Base-by-base conservation (phyloP, 2,888 invertebrate species). In the Colostygia pectinataria region DNA sequence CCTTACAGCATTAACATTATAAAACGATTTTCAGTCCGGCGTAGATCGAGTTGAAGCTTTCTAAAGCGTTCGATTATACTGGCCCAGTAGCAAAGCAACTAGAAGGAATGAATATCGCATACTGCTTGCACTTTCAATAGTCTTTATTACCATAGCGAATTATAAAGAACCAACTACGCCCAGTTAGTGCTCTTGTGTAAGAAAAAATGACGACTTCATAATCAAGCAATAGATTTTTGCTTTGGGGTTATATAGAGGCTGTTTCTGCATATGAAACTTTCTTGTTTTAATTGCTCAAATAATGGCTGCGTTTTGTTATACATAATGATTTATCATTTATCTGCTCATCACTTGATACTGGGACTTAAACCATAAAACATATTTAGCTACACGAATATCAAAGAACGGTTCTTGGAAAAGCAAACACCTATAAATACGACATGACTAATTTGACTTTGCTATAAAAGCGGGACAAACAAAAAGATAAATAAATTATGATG, bases 71-170 rank as follows among this genome's bases (percentile, higher is more conserved):
- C 46, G 57, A 68, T 65, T 71, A 74, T 69, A 73, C 73, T 83
- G 81, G 80, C 81, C 82, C 83, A 86, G 77, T 84, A 79, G 76
- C 77, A 74, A 44, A 40, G 36, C 25, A 79, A 34, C 74, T 76
- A 69, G 77, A 66, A 68, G 77, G 77, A 82, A 79, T 82, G 75
- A 80, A 80, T 78, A 81, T 80, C 71, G 74, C 77, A 80, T 69
- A 71, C 72, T 70, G 82, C 85, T 85, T 85, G 83, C 87, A 85
- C 85, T 86, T 87, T 88, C 87, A 72, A 80, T 60, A 66, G 70
- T n/a, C n/a, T n/a, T n/a, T n/a, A n/a, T n/a, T n/a, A n/a, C n/a
- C n/a, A n/a, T n/a, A n/a, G n/a, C n/a, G n/a, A n/a, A n/a, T n/a
- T n/a, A n/a, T n/a, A n/a, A n/a, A n/a, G n/a, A n/a, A n/a, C n/a